A percentile compares a stretch with the other conserved stretches of the same genome.
These are phyloP conservation scores for Salpingus planirostris DNA, from an alignment of 2,888 invertebrate genomes.

Conservation along the genomic window DNA sequence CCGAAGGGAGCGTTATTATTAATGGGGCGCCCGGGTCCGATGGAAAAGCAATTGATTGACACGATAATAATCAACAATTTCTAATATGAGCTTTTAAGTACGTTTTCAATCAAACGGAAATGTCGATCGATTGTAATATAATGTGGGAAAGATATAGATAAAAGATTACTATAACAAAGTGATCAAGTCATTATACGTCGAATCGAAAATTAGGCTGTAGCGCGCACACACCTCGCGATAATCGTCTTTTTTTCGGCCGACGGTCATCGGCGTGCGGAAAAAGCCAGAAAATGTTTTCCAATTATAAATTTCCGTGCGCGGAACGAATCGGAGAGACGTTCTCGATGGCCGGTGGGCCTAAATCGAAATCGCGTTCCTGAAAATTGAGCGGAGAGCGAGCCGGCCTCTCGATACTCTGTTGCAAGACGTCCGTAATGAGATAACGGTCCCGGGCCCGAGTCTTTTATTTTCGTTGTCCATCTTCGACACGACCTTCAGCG, in stretches of 20 bases:
- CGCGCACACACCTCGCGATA: neutral
- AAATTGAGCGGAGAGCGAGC: no score
- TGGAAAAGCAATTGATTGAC: conserved; percentile 17
- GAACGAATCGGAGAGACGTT: no score
- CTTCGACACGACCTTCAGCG: conserved; percentile 31
- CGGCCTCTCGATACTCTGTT: conserved; percentile 18
- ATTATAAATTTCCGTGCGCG: neutral
- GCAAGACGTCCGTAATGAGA: conserved; percentile 20
- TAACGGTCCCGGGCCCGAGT: conserved; percentile 20
- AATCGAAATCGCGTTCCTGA: no score
- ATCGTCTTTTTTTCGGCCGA: neutral
- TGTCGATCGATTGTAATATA: conserved; percentile 16
- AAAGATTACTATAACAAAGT: conserved; percentile 7
- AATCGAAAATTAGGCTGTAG: conserved; percentile 2
- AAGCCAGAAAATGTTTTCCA: neutral
- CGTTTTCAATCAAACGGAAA: conserved; percentile 17
- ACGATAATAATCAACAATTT: conserved; percentile 18
- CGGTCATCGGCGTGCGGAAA: no score
- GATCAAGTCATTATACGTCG: conserved; percentile 7
- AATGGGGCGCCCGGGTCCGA: conserved; percentile 14
- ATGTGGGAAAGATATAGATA: conserved; percentile 15
- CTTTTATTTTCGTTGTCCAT: conserved; percentile 23
- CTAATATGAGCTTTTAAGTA: conserved; percentile 18
- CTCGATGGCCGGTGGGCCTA: no score
- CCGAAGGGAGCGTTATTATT: conserved; percentile 12